Conservation (phyloP, 2,113 vertebrate genomes). For the Salminus brasiliensis region DNA sequence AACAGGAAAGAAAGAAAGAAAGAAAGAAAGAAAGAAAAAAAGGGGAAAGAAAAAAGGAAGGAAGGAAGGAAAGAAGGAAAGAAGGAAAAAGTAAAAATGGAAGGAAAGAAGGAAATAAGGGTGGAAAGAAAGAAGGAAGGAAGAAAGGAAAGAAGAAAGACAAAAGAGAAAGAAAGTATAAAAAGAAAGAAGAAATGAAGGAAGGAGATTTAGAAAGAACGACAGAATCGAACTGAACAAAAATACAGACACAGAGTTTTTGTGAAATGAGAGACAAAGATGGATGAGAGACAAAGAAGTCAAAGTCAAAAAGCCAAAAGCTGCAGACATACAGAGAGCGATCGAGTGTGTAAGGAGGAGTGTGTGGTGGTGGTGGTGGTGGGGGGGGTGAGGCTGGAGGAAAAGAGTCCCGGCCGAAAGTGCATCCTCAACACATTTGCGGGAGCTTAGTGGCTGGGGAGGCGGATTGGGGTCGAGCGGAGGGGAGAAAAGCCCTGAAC, state of each 20-base stretch:
- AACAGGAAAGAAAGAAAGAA: slow-evolving; percentile 24
- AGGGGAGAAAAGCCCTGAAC: slow-evolving; percentile 77
- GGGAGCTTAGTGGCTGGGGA: slow-evolving; percentile 72
- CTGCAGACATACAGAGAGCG: no score
- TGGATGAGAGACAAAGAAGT: neutral
- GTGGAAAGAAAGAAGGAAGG: slow-evolving; percentile 57
- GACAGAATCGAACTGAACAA: neutral
- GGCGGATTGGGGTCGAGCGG: slow-evolving; percentile 58
- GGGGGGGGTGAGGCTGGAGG: slow-evolving; percentile 38
- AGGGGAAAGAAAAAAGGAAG: slow-evolving; percentile 11
- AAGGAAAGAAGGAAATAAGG: slow-evolving; percentile 22
- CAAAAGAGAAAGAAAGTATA: no score
- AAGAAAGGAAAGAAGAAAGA: slow-evolving; percentile 42
- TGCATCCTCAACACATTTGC: slow-evolving; percentile 89
- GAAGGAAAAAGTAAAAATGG: neutral
- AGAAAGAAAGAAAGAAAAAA: slow-evolving; percentile 35
- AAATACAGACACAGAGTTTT: slow-evolving; percentile 36
- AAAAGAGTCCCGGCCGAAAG: slow-evolving; percentile 73
- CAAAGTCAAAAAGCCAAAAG: neutral
- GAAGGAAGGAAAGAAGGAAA: slow-evolving; percentile 38
- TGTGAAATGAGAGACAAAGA: slow-evolving; percentile 1
- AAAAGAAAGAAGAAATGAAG: slow-evolving; percentile 43
- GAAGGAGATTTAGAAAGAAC: neutral
- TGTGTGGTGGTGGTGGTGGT: neutral
- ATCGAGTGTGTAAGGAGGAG: neutral